Evolutionary conservation across 2,113 vertebrate genomes (phyloP).

Genomic region (Chitala chitala): DNA sequence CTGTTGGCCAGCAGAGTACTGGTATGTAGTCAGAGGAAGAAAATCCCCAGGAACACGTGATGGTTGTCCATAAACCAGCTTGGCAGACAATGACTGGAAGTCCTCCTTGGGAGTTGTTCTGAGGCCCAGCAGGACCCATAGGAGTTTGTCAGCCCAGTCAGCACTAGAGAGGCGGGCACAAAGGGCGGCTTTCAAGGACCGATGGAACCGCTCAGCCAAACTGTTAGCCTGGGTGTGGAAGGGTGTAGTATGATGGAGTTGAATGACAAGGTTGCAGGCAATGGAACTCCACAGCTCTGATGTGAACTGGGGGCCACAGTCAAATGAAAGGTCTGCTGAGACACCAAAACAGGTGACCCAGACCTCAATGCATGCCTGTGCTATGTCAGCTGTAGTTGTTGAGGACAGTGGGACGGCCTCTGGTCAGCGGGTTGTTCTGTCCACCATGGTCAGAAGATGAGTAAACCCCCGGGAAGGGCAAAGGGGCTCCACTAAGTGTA

Average conservation of each 20-base stretch:
- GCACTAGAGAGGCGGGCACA: slow-evolving; percentile 2
- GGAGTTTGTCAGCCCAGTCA: background rate
- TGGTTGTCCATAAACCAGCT: background rate
- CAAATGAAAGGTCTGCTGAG: no score
- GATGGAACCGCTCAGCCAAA: background rate
- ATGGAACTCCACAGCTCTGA: background rate
- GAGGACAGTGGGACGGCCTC: background rate
- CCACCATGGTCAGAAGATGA: background rate
- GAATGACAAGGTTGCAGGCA: background rate
- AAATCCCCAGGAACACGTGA: slow-evolving; percentile 9
- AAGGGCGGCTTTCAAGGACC: slow-evolving; percentile 13
- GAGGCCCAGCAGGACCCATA: slow-evolving; percentile 1
- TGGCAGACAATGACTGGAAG: background rate
- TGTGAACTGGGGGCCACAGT: background rate
- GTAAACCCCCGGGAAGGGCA: background rate
- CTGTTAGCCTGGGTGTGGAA: slow-evolving; percentile 11
- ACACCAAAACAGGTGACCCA: background rate
- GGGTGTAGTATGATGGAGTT: background rate
- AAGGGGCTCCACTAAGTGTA: background rate
- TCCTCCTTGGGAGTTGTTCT: background rate
- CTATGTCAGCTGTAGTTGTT: background rate
- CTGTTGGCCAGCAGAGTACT: background rate
- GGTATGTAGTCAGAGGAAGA: background rate
- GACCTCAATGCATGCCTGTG: background rate
- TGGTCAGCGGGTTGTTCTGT: background rate